These are phyloP conservation scores for Nautilus pompilius DNA, from an alignment of 1,140 invertebrate genomes.

Conservation along the genomic window DNA sequence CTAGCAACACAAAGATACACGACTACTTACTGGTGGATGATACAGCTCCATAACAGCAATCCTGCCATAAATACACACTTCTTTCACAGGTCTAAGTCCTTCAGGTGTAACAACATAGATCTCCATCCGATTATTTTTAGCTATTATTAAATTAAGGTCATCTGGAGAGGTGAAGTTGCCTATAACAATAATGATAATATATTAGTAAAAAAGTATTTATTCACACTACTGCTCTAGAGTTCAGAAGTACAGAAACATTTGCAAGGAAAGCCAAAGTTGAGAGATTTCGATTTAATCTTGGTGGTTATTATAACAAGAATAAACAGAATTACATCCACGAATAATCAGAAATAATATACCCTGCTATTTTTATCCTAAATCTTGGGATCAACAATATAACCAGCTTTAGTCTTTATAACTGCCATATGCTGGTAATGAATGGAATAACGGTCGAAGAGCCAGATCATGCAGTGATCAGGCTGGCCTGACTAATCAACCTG, in stretches of 20 bases:
- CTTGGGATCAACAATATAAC: no score
- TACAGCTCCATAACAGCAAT: constrained; percentile 94
- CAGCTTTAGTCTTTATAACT: no score
- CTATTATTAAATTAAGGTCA: constrained; percentile 93
- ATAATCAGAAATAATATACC: no score
- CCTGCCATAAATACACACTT: constrained; percentile 90
- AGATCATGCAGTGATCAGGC: no score
- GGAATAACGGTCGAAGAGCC: no score
- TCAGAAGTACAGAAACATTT: not conserved
- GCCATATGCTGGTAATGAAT: no score
- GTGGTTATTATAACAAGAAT: no score
- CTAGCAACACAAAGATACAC: not conserved
- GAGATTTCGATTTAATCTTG: no score
- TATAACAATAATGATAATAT: constrained; percentile 55
- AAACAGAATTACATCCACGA: no score
- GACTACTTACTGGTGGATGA: constrained; percentile 72
- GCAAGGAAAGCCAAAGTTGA: not conserved
- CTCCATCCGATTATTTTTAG: constrained; percentile 92
- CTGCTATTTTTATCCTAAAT: no score
- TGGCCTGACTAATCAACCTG: no score
- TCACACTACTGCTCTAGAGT: not conserved
- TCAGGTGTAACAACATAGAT: constrained; percentile 96
- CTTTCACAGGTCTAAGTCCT: constrained; percentile 89
- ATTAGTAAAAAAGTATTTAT: not conserved
- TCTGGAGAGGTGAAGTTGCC: constrained; percentile 93